Percentiles rank a stretch among this genome's conserved stretches.
phyloP scores from a whole-genome alignment of 2,888 invertebrate species.

The Mythimna ferrago region DNA sequence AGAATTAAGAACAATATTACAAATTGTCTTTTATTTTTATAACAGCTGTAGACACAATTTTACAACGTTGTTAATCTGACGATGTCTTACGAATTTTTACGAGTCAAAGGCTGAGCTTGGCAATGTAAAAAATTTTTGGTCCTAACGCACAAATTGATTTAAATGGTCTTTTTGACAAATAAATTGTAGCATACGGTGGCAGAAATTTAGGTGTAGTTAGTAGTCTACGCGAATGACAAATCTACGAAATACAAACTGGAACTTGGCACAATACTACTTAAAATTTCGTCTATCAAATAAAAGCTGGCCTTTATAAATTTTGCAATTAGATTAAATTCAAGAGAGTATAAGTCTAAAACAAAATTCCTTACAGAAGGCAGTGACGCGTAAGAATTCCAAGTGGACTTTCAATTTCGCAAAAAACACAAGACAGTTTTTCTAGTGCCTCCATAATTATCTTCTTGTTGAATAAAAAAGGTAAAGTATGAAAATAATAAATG shows the following conservation, averaged over 20 bases:
- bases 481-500: background rate
- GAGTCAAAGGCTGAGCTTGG: background rate
- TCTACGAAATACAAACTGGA: background rate
- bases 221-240: too few relatives aligned
- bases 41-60: conserved; percentile 17
- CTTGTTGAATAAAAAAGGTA: background rate
- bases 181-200: too few relatives aligned
- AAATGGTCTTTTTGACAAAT: background rate
- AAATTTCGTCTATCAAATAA: background rate
- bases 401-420: conserved; percentile 18
- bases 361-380: conserved; percentile 16
- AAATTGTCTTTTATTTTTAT: conserved; percentile 23
- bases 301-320: background rate
- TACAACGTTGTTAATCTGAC: conserved; percentile 9
- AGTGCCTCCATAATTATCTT: background rate
- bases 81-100: conserved; percentile 16
- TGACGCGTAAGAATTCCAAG: conserved; percentile 9
- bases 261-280: background rate
- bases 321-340: conserved; percentile 13
- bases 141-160: background rate
- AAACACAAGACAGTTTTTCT: conserved; percentile 12
- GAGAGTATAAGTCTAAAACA: background rate
- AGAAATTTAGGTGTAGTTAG: too few relatives aligned
- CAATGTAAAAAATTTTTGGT: background rate
- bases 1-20: conserved; percentile 30